Conservation (phyloP, 2,888 invertebrate species). For the Clanis bilineata region DNA sequence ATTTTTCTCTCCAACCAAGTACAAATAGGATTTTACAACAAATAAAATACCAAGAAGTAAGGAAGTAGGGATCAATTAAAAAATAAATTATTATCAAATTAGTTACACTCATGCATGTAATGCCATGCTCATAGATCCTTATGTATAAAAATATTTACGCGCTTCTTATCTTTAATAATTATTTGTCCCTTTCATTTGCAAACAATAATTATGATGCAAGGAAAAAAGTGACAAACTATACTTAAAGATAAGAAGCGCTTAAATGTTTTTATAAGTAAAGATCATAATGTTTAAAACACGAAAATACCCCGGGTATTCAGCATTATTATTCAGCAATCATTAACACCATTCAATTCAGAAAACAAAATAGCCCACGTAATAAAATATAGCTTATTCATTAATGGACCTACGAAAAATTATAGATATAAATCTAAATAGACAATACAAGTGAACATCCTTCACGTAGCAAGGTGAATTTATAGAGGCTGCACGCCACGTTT, state of each 20-base stretch:
- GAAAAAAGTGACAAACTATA: too few species aligned
- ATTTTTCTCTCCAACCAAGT: not conserved
- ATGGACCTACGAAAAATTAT: not conserved
- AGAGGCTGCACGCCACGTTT: too few species aligned
- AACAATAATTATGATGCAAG: too few species aligned
- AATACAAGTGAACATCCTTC: too few species aligned
- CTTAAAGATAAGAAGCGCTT: too few species aligned
- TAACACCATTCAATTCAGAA: not conserved
- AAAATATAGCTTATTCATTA: not conserved
- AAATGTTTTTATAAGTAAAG: too few species aligned
- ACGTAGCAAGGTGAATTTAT: too few species aligned
- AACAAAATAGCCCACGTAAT: not conserved
- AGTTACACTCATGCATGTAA: conserved; percentile 36
- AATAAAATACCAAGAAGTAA: conserved; percentile 2
- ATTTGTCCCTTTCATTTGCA: too few species aligned
- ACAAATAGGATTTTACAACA: not conserved
- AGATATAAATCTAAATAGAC: too few species aligned
- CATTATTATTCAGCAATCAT: not conserved
- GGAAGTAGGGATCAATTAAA: not conserved
- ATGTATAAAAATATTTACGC: too few species aligned
- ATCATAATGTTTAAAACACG: conserved; percentile 9
- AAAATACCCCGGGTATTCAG: conserved; percentile 17
- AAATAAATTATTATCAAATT: conserved; percentile 28
- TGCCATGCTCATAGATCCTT: conserved; percentile 14
- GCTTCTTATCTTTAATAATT: too few species aligned